Evolutionary conservation across 2,888 invertebrate species (phyloP), one percentile per base, ranked within the genome.

Genomic region (Xestia rhomboidea): DNA sequence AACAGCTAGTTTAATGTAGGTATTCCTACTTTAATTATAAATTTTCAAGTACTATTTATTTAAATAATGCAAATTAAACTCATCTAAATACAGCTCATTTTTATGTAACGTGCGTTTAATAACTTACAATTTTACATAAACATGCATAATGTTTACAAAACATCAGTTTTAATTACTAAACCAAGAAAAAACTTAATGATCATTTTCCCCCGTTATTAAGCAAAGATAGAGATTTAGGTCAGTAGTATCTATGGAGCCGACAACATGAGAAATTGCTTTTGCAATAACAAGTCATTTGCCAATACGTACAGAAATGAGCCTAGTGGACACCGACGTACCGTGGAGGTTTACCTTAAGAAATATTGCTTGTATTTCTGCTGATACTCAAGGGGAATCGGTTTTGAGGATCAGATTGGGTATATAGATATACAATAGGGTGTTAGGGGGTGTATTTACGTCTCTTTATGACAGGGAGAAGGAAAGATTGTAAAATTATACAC

Each of bases 231-330:
- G 44, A 83, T 77, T 85, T 69, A 69, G 85, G 82, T 77, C 69
- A 84, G 51, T 60, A 49, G 68, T 67, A 13, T 54, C 34, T 72
- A 72, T 71, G 72, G 41, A n/a, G 71, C 41, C 27, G 66, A 38
- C 82, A 66, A 67, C 74, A 69, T 82, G 71, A 83, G 85, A 85
- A 68, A 75, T 82, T 63, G 82, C 68, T 85, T 77, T 85, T 85
- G 85, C 82, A 85, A 85, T 67, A 85, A 57, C 85, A 15, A 64
- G 68, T 49, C 66, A 41, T 85, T 85, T 85, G 82, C 85, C 63
- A 83, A 85, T 60, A 83, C 49, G 67, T 68, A 74, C 62, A 74
- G 64, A 74, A 80, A 84, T 49, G 46, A 54, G 21, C 60, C 62
- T 60, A n/a, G 64, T 66, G 71, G 46, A 54, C 21, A 44, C 18